phyloP scores from a whole-genome alignment of 2,888 invertebrate species.

The Leucoma salicis region DNA sequence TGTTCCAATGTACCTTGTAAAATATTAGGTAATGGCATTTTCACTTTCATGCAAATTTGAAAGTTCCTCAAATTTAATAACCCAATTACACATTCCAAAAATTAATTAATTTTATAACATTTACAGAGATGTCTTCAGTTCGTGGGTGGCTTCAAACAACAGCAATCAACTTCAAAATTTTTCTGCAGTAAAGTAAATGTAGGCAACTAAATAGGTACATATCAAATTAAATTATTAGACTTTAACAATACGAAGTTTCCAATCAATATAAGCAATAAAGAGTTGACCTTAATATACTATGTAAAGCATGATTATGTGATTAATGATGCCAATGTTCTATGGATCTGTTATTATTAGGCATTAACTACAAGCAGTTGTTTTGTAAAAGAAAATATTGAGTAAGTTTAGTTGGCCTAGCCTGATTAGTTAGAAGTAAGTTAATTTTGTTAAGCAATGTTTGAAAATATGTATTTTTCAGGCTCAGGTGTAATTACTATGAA shows the following conservation, averaged over 20 bases:
- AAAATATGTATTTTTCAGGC: conserved; percentile 3
- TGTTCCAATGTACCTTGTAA: no score
- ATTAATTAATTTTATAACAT: conserved; percentile 36
- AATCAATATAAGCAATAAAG: conserved; percentile 20
- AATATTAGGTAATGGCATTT: no score
- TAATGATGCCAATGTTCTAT: conserved; percentile 19
- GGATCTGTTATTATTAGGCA: conserved; percentile 7
- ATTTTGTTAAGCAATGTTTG: conserved; percentile 4
- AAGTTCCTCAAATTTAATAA: no score
- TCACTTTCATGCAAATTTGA: no score
- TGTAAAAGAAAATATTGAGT: conserved; percentile 10
- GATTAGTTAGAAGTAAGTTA: conserved; percentile 10
- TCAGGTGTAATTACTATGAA: conserved; percentile 2
- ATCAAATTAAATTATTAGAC: conserved; percentile 48
- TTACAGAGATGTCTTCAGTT: conserved; percentile 94
- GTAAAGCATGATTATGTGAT: conserved; percentile 8
- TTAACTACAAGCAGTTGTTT: conserved; percentile 12
- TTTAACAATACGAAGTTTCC: conserved; percentile 24
- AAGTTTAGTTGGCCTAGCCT: conserved; percentile 7
- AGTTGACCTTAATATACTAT: conserved; percentile 7
- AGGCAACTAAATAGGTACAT: conserved; percentile 42
- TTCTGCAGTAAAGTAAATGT: conserved; percentile 88
- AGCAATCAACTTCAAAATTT: conserved; percentile 90
- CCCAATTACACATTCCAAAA: no score
- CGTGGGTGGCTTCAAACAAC: conserved; percentile 94